Evolutionary conservation across 23 tunicate species (phyloP), one percentile per base, ranked within the genome.

Genomic region (Botrylloides violaceus): DNA sequence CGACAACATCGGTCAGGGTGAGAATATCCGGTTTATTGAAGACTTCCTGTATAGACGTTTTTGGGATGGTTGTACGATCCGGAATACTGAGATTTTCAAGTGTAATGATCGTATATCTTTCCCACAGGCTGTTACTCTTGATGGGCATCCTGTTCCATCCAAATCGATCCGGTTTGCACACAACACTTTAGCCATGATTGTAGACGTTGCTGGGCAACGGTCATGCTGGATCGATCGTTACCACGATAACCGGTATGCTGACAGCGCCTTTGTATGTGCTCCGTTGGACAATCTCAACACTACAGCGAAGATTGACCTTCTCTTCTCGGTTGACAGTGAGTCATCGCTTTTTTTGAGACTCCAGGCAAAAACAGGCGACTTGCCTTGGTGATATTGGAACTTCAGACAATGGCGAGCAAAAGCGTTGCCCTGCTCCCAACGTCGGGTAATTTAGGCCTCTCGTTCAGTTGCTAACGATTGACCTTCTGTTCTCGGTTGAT

Each of bases 261-360:
- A 43, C 24, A 68, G 74, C 58, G 43, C 37, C 26, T 68, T 68
- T 37, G 74, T 68, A 28, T 68, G 74, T 43, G 74, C 74, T 38
- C 60, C 74, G 56, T 25, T 68, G 15, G 37, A 26, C 47, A 68
- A 68, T 19, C 58, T 68, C 24, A 68, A 26, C 1, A 43, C 9
- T 22, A 20, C 58, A 1, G 28, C 25, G 0, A 43, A 68, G 58
- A 68, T 68, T 4, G 22, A 35, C 25, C 28, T 68, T 19, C 30
- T 68, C 12, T 68, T 35, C 29, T 37, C 58, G 36, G 74, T 68
- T 26, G 49, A 68, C 24, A 68, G 74, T 68, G n/a, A 68, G 57
- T 32, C 25, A 1, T 30, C 21, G 21, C 21, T 0, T 60, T 0
- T 60, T 0, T 60, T 47, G 55, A 18, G 12, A 12, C 18, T 12